Evolutionary conservation across 30 jellyfish, hydroid and myxozoan genomes (phyloP), one percentile per base, ranked within the genome.

Genomic region (Turritopsis dohrnii): DNA sequence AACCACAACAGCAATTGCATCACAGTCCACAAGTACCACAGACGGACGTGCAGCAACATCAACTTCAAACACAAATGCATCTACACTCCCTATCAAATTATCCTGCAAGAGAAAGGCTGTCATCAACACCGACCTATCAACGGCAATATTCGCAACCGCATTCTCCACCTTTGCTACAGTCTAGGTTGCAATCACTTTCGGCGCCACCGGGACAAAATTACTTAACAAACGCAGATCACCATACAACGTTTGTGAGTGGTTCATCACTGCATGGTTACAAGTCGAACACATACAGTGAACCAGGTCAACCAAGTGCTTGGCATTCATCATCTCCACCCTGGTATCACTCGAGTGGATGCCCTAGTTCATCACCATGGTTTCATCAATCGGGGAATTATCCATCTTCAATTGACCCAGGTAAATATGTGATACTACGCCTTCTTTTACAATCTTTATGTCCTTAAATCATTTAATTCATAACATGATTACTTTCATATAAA

Each of bases 101-200:
- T 69, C 77, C 77, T 69, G 17, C 60, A 41, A 41, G 77, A 19
- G 77, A 69, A n/a, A 69, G 77, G 19, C 30, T 69, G 16, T 69
- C 77, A 0, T 69, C 77, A 69, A 21, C 77, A 69, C 77, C 77
- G 77, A n/a, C 77, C 77, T 69, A 23, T 23, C 30, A n/a, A 27
- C 30, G 30, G 9, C 77, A n/a, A 21, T n/a, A 69, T 23, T 27
- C 77, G 8, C 77, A 69, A 69, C 77, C 60, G 13, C 60, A 41
- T 13, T 41, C 60, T 41, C 60, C 60, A 41, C 60, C 60, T 13
- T 41, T 41, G 60, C 9, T 41, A 3, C 60, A 41, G 60, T 41
- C 60, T 41, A 41, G 60, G 60, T 41, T 41, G 13, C 77, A 69
- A 27, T n/a, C 31, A 0, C 31, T 69, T 8, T n/a, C 28, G 4